Conservation (phyloP, 2,888 invertebrate species). For the Yponomeuta malinellus region DNA sequence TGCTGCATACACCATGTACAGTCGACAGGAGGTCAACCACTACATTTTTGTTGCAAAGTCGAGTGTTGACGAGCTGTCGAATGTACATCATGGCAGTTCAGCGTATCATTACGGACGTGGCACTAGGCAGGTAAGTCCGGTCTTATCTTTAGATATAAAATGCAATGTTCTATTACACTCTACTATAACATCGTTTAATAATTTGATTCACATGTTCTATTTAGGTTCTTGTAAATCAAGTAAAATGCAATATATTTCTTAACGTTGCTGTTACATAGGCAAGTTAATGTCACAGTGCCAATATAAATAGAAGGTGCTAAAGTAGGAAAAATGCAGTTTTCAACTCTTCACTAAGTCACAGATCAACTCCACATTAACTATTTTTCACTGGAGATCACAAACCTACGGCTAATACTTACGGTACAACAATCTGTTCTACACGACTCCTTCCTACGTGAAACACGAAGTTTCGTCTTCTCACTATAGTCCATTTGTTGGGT, state of each 20-base stretch:
- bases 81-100: not conserved
- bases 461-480: conserved; percentile 30
- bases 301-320: not conserved
- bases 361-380: conserved; percentile 40
- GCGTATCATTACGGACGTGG: not conserved
- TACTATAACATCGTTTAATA: not conserved
- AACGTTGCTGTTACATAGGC: not conserved
- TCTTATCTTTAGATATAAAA: not conserved
- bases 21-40: too few relatives aligned
- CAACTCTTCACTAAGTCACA: conserved; percentile 28
- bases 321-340: conserved; percentile 5
- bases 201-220: not conserved
- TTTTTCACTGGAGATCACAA: conserved; percentile 64
- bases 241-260: not conserved
- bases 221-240: not conserved
- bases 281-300: not conserved
- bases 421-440: not conserved
- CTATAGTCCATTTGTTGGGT: conserved; percentile 46
- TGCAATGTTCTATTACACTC: not conserved
- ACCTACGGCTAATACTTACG: conserved; percentile 62
- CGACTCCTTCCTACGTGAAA: not conserved
- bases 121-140: not conserved
- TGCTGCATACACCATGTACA: too few relatives aligned
- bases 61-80: too few relatives aligned
- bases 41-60: too few relatives aligned